Conservation (phyloP, 1,140 invertebrate genomes). For the Cryptotermes secundus region DNA sequence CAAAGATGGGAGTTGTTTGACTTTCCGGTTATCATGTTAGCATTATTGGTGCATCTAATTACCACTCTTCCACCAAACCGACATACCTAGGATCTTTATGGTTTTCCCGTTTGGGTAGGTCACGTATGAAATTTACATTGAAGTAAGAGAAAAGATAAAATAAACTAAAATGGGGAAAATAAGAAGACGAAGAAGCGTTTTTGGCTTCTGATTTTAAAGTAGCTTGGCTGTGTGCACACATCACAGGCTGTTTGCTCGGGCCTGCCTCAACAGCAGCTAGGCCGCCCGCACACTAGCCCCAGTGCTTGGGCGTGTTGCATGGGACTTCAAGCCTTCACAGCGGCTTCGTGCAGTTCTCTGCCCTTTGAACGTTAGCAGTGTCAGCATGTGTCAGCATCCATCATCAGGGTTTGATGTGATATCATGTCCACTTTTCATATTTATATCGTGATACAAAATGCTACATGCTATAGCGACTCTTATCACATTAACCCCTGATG, state of each 20-base stretch:
- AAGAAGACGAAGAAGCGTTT: neutral
- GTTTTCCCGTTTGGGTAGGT: neutral
- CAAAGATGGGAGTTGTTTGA: neutral
- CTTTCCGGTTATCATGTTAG: neutral
- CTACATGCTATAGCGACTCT: too few relatives aligned
- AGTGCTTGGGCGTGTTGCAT: neutral
- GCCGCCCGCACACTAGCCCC: neutral
- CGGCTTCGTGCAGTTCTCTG: too few relatives aligned
- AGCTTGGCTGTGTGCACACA: neutral
- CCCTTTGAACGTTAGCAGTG: too few relatives aligned
- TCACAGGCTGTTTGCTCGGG: neutral
- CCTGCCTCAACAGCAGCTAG: neutral
- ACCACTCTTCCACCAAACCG: neutral
- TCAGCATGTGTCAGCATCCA: too few relatives aligned
- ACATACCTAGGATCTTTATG: neutral
- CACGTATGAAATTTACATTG: neutral
- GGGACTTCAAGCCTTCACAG: too few relatives aligned
- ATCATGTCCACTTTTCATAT: too few relatives aligned
- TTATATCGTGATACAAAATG: too few relatives aligned
- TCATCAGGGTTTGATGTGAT: too few relatives aligned
- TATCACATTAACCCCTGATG: too few relatives aligned
- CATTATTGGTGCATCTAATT: neutral
- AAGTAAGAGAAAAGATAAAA: neutral
- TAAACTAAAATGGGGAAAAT: slow-evolving; percentile 3
- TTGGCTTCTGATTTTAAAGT: slow-evolving; percentile 9